Percentiles rank a stretch among this genome's conserved stretches.
Evolutionary conservation across 2,888 invertebrate genomes (phyloP).

Genomic region (Acanthosepion lycidas): DNA sequence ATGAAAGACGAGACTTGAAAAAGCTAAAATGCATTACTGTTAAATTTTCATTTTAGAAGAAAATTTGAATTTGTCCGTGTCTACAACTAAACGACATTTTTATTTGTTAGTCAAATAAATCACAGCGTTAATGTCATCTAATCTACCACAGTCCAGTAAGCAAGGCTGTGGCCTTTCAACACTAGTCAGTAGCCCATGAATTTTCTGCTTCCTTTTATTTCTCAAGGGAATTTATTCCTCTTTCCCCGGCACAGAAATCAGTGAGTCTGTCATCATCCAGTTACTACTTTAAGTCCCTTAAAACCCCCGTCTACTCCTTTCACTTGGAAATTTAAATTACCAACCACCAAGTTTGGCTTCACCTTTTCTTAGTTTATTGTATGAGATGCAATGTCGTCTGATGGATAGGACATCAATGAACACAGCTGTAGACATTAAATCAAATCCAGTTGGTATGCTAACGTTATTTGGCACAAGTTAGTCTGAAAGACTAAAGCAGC

Average conservation of each 20-base stretch:
- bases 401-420: background rate
- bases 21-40: background rate
- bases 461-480: too few relatives aligned
- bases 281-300: background rate
- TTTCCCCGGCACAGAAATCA: background rate
- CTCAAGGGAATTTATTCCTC: background rate
- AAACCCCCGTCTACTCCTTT: background rate
- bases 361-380: background rate
- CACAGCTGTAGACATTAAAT: background rate
- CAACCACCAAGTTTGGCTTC: background rate
- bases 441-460: background rate
- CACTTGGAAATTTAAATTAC: background rate
- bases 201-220: slow-evolving; percentile 14
- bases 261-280: background rate
- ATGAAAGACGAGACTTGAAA: too few relatives aligned
- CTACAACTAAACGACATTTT: background rate
- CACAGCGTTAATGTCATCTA: slow-evolving; percentile 4
- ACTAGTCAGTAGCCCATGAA: background rate
- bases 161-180: background rate
- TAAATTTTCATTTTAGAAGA: background rate
- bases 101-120: background rate
- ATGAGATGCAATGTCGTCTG: background rate
- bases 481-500: too few relatives aligned
- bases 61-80: background rate
- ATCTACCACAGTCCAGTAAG: slow-evolving; percentile 33